Percentiles rank a stretch among this genome's conserved stretches.
Evolutionary conservation across 2,888 invertebrate genomes (phyloP).

Genomic region (Calliopum simillimum): DNA sequence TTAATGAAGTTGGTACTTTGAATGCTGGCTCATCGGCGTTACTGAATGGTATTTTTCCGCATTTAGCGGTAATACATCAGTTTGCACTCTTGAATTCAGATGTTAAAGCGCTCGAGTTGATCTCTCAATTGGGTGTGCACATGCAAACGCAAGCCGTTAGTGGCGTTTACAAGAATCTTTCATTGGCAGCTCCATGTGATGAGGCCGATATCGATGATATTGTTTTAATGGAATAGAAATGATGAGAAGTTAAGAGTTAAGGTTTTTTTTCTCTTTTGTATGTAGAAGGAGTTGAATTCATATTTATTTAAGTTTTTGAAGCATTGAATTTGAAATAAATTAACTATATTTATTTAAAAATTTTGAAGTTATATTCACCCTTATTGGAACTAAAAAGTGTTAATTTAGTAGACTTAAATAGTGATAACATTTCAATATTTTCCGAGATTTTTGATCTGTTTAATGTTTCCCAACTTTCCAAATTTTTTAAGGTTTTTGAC

Average conservation of each 20-base stretch:
- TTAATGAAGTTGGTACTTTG: neutral
- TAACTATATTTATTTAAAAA: too few species aligned
- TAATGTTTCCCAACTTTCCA: too few species aligned
- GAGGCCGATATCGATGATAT: constrained; percentile 61
- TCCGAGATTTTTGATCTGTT: too few species aligned
- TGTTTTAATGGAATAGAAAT: constrained; percentile 58
- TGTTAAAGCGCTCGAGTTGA: constrained; percentile 58
- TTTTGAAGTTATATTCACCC: too few species aligned
- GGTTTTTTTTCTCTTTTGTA: constrained; percentile 21
- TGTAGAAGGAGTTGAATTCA: neutral
- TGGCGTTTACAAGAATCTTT: constrained; percentile 55
- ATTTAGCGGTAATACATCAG: constrained; percentile 61
- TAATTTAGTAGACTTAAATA: too few species aligned
- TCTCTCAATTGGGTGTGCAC: constrained; percentile 60
- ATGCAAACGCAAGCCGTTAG: constrained; percentile 59
- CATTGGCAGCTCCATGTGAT: constrained; percentile 46
- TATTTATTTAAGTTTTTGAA: neutral
- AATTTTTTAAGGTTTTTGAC: too few species aligned
- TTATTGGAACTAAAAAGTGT: too few species aligned
- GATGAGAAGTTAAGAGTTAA: neutral
- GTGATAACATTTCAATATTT: too few species aligned
- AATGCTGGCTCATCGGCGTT: constrained; percentile 50
- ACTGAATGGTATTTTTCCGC: constrained; percentile 58
- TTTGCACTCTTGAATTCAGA: constrained; percentile 61
- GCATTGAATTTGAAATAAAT: too few species aligned